Percentiles rank a stretch among this genome's conserved stretches.
These are phyloP conservation scores for Lepidocyrtinus sp. DNA, from an alignment of 2,888 invertebrate genomes.

Conservation along the genomic window DNA sequence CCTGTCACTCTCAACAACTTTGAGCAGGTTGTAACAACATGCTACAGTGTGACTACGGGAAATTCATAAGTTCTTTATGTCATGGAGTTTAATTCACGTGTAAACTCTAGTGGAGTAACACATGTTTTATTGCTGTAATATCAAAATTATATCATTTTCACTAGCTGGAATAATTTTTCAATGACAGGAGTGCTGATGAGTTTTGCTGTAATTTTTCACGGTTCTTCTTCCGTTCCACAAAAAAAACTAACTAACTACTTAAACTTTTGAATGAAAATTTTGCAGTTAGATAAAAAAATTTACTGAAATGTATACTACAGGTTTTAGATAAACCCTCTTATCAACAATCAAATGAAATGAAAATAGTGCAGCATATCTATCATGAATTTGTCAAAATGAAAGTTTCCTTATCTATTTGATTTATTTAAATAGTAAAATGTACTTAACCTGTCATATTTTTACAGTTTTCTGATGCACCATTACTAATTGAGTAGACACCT, in stretches of 20 bases:
- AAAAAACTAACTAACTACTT: not conserved
- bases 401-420: no score
- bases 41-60: not conserved
- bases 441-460: not conserved
- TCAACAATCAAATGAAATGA: not conserved
- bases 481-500: not conserved
- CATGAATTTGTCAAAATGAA: not conserved
- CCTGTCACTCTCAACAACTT: conserved; percentile 61
- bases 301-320: not conserved
- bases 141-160: conserved; percentile 24
- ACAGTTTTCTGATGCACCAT: not conserved
- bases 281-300: not conserved
- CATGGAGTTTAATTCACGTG: conserved; percentile 26
- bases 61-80: no score
- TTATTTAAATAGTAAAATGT: not conserved
- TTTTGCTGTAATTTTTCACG: conserved; percentile 40
- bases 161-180: conserved; percentile 19
- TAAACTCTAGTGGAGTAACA: conserved; percentile 31
- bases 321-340: not conserved
- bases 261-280: not conserved
- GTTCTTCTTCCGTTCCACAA: conserved; percentile 20
- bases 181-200: conserved; percentile 29
- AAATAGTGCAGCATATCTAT: not conserved
- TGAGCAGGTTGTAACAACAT: conserved; percentile 24
- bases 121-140: conserved; percentile 37